Conservation (phyloP, 2,797 vertebrate species). For the Kryptolebias ocellatus region DNA sequence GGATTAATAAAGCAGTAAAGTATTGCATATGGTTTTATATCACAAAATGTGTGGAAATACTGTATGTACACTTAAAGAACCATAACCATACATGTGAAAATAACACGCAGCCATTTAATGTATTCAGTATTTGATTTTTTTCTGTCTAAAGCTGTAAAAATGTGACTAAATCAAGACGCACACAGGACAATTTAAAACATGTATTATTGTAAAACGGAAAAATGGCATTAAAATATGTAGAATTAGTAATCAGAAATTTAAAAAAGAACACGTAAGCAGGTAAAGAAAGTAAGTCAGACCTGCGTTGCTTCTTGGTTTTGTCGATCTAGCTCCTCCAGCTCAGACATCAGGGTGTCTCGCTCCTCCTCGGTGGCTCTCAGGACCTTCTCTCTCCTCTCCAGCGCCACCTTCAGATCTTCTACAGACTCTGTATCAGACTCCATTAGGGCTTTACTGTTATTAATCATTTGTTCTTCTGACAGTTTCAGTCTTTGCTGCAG, state of each 20-base stretch:
- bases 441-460: slow-evolving; percentile 5
- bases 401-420: slow-evolving; percentile 80
- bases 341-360: slow-evolving; percentile 84
- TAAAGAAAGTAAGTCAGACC: slow-evolving; percentile 73
- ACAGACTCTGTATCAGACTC: slow-evolving; percentile 61
- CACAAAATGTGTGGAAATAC: no score
- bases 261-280: not conserved
- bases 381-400: slow-evolving; percentile 83
- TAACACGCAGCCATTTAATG: no score
- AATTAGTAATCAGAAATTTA: no score
- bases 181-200: no score
- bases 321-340: slow-evolving; percentile 92
- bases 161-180: no score
- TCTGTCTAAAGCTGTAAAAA: no score
- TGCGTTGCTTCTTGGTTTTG: slow-evolving; percentile 96
- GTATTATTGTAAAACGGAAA: no score
- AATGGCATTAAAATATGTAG: no score
- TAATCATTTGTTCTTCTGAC: slow-evolving; percentile 57
- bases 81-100: no score
- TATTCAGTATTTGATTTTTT: no score
- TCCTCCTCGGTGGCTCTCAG: slow-evolving; percentile 84
- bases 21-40: not conserved
- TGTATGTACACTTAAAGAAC: no score
- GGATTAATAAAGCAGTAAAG: not conserved
- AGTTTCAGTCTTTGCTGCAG: slow-evolving; percentile 75